Evolutionary conservation across 2,797 vertebrate genomes (phyloP).

Genomic region (Gymnothorax reevesii): DNA sequence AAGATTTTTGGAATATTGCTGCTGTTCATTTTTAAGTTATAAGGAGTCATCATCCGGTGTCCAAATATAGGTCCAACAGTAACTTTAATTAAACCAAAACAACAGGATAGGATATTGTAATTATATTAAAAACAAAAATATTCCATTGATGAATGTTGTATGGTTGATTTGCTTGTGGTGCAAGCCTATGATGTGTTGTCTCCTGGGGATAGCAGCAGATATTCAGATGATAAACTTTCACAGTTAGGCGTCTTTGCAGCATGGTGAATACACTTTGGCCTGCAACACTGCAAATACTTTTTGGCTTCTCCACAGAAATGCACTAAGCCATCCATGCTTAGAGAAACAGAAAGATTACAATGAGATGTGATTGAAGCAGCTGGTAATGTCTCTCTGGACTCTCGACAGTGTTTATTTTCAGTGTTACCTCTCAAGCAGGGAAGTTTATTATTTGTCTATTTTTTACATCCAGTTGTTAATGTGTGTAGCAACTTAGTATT

Average conservation of each 20-base stretch:
- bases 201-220: background rate
- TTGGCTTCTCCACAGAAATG: background rate
- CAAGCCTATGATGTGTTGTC: background rate
- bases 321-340: background rate
- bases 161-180: conserved; percentile 13
- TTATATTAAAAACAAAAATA: background rate
- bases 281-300: background rate
- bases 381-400: conserved; percentile 5
- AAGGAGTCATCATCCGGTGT: conserved; percentile 24
- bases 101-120: background rate
- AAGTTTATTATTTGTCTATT: too few species aligned
- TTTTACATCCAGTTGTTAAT: background rate
- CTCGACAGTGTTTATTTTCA: background rate
- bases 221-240: background rate
- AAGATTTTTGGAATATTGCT: conserved; percentile 11
- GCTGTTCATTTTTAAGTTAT: conserved; percentile 25
- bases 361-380: background rate
- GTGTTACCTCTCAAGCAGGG: background rate
- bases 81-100: conserved; percentile 33
- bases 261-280: background rate
- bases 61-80: conserved; percentile 37
- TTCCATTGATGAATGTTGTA: background rate
- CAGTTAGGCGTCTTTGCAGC: background rate
- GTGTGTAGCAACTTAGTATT: background rate
- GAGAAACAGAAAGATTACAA: background rate